These are phyloP conservation scores for Speoplatyrhinus poulsoni DNA, from an alignment of 2,113 vertebrate species.

Conservation along the genomic window DNA sequence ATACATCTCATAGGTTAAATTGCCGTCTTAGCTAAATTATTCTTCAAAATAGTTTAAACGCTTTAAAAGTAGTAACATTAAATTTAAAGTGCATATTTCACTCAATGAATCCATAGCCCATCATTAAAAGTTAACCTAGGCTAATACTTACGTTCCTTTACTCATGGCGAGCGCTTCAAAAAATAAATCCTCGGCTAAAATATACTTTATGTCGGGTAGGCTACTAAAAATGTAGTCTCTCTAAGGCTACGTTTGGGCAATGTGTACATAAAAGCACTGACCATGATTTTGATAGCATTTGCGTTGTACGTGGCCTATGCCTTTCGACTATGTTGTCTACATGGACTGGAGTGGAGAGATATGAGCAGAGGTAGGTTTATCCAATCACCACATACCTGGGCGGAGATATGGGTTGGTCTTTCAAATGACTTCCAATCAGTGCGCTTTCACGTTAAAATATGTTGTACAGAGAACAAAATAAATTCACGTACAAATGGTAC, in stretches of 20 bases:
- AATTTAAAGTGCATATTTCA: too few relatives aligned
- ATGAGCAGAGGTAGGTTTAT: constrained; percentile 64
- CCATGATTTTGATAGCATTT: constrained; percentile 21
- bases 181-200: neutral
- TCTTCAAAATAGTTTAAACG: too few relatives aligned
- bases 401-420: constrained; percentile 34
- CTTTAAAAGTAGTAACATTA: too few relatives aligned
- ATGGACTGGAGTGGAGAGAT: constrained; percentile 64
- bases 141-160: constrained; percentile 75
- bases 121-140: neutral
- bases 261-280: neutral
- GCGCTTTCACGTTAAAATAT: neutral
- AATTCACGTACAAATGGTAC: neutral
- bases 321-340: constrained; percentile 40
- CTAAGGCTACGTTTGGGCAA: constrained; percentile 11
- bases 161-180: constrained; percentile 54
- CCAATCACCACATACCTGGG: constrained; percentile 60
- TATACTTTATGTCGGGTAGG: too few relatives aligned
- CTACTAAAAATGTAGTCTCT: neutral
- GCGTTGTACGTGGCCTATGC: constrained; percentile 32
- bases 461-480: neutral
- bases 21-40: too few relatives aligned
- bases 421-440: constrained; percentile 27
- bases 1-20: too few relatives aligned
- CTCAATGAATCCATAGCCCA: neutral